phyloP scores from a whole-genome alignment of 2,113 vertebrate species.

The Opisthocomus hoazin region DNA sequence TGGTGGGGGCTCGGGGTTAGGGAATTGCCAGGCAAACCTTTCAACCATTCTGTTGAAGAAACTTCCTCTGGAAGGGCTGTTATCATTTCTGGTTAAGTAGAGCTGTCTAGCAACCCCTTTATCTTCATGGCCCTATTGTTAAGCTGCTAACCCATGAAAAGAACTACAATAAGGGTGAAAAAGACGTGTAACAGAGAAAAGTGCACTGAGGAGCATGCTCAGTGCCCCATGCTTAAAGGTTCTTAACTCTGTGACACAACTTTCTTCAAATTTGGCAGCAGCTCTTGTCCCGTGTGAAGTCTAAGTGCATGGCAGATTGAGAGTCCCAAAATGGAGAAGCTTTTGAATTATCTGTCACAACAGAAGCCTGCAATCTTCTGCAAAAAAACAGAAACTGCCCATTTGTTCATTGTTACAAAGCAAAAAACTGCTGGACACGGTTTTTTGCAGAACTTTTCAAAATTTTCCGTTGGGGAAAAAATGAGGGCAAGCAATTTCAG shows the following conservation, averaged over 20 bases:
- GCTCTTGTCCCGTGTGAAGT: background rate
- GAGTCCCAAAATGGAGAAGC: background rate
- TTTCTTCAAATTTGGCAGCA: background rate
- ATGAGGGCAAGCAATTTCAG: background rate
- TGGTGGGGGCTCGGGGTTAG: background rate
- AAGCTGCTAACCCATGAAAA: background rate
- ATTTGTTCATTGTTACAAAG: background rate
- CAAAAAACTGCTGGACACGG: background rate
- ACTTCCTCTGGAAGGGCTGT: background rate
- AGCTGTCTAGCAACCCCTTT: background rate
- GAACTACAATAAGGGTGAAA: background rate
- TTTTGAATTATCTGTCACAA: background rate
- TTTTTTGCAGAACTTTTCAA: background rate
- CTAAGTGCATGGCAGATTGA: background rate
- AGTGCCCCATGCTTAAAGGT: background rate
- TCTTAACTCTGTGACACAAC: background rate
- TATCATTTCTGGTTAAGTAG: background rate
- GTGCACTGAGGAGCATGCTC: background rate
- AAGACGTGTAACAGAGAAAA: background rate
- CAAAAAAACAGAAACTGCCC: background rate
- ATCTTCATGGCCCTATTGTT: background rate
- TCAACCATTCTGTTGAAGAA: background rate
- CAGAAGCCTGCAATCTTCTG: background rate
- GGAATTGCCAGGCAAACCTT: background rate
- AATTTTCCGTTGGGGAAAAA: background rate